These are phyloP conservation scores for Melikaiella ostensackeni DNA, from an alignment of 2,888 invertebrate genomes.

Conservation along the genomic window DNA sequence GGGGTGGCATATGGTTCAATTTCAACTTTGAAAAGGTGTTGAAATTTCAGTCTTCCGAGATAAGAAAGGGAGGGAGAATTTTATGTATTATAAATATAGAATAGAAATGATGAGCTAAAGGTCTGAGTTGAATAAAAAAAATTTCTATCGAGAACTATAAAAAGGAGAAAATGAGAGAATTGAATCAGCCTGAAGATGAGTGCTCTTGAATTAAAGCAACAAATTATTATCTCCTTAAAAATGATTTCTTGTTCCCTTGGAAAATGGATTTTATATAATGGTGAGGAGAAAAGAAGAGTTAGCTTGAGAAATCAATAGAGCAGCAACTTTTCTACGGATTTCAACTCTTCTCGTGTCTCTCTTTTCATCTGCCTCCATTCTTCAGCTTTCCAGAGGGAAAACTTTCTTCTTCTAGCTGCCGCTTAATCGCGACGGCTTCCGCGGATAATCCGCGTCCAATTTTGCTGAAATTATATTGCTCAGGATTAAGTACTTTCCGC, in stretches of 20 bases:
- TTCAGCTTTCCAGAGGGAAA: constrained; percentile 42
- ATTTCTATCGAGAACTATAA: background rate
- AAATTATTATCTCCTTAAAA: constrained; percentile 24
- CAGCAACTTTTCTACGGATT: constrained; percentile 34
- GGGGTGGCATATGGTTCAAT: too few species aligned
- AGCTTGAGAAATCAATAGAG: constrained; percentile 24
- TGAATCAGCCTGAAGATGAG: constrained; percentile 8
- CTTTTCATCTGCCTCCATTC: constrained; percentile 11
- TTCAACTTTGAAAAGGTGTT: background rate
- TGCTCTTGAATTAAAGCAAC: constrained; percentile 20
- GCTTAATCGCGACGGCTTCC: constrained; percentile 54
- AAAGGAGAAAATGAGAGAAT: background rate
- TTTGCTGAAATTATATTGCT: constrained; percentile 54
- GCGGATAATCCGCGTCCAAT: constrained; percentile 52
- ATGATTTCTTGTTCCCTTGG: constrained; percentile 25
- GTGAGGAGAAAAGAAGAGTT: constrained; percentile 24
- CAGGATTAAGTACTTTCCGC: constrained; percentile 24
- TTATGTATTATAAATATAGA: background rate
- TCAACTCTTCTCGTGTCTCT: constrained; percentile 10
- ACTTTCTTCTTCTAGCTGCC: constrained; percentile 50
- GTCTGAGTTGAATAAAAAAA: background rate
- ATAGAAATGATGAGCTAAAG: background rate
- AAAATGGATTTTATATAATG: constrained; percentile 35
- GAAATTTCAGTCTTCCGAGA: background rate
- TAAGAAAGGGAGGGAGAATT: background rate